Evolutionary conservation across 2,797 vertebrate genomes (phyloP).

Genomic region (Myoxocephalus aenaeus): DNA sequence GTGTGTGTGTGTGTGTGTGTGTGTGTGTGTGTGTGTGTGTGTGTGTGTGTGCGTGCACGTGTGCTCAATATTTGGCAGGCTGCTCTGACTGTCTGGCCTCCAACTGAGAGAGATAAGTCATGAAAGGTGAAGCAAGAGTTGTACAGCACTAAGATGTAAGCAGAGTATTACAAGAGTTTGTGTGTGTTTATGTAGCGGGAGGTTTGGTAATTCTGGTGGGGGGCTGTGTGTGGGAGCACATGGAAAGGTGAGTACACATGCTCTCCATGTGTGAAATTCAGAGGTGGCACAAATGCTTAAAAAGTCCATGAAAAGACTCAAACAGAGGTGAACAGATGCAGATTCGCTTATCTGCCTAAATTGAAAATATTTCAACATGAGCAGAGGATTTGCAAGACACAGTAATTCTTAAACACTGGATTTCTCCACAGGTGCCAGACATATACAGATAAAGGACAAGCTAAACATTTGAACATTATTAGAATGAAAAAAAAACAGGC

Average conservation of each 20-base stretch:
- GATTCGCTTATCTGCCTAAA: conserved; percentile 5
- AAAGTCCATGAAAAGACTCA: conserved; percentile 4
- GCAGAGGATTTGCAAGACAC: neutral
- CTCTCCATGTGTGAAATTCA: conserved; percentile 8
- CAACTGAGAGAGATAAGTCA: conserved; percentile 70
- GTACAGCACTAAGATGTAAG: conserved; percentile 53
- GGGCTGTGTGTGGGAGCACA: neutral
- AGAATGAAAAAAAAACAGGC: neutral
- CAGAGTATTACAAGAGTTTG: conserved; percentile 49
- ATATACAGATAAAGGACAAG: conserved; percentile 14
- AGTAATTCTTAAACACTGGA: conserved; percentile 3
- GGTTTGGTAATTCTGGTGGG: conserved; percentile 1
- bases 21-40: conserved; percentile 43
- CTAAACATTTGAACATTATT: neutral
- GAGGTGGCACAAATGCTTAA: conserved; percentile 7
- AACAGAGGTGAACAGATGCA: conserved; percentile 21
- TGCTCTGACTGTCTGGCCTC: conserved; percentile 67
- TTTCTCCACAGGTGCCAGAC: conserved; percentile 14
- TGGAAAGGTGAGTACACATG: conserved; percentile 21
- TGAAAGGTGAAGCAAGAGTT: conserved; percentile 74
- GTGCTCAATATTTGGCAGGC: conserved; percentile 70
- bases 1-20: conserved; percentile 33
- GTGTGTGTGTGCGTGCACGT: conserved; percentile 29
- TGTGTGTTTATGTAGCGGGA: conserved; percentile 47
- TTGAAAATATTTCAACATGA: conserved; percentile 25